Evolutionary conservation across 2,888 invertebrate genomes (phyloP).

Genomic region (Nysson spinosus): DNA sequence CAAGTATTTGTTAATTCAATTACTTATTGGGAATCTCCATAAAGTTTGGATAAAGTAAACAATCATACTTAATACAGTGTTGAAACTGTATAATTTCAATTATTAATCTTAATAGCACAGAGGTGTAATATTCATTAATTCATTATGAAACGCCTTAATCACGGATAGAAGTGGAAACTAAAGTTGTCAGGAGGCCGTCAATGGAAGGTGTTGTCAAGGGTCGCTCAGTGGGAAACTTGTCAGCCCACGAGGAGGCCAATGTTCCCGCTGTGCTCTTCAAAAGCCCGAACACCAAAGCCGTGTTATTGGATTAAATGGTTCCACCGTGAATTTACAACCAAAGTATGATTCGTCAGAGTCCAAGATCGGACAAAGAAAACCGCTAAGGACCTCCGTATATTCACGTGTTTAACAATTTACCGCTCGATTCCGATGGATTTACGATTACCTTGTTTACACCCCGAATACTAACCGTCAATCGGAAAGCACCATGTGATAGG

Average conservation of each 20-base stretch:
- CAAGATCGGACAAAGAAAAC: slow-evolving; percentile 3
- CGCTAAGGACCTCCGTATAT: neutral
- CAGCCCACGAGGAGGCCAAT: slow-evolving; percentile 52
- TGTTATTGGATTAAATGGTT: slow-evolving; percentile 63
- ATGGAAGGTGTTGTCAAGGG: slow-evolving; percentile 36
- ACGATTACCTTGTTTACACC: neutral
- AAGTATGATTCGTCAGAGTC: slow-evolving; percentile 30
- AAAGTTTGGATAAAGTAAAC: too few species aligned
- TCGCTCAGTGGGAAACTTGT: slow-evolving; percentile 58
- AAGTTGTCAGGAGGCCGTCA: neutral
- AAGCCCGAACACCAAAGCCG: slow-evolving; percentile 47
- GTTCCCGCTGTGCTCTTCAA: slow-evolving; percentile 63
- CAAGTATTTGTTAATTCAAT: too few species aligned
- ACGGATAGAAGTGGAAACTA: neutral
- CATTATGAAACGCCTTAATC: neutral
- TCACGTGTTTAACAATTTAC: slow-evolving; percentile 1
- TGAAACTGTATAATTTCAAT: too few species aligned
- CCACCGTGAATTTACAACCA: slow-evolving; percentile 48
- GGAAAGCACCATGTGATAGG: too few species aligned
- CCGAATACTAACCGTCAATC: neutral
- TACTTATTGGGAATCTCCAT: too few species aligned
- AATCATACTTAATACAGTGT: too few species aligned
- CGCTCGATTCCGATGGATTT: slow-evolving; percentile 7
- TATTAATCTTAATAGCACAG: neutral
- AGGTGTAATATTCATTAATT: neutral